Evolutionary conservation across 2,113 vertebrate species (phyloP).

Genomic region (Ibidorhyncha struthersii): DNA sequence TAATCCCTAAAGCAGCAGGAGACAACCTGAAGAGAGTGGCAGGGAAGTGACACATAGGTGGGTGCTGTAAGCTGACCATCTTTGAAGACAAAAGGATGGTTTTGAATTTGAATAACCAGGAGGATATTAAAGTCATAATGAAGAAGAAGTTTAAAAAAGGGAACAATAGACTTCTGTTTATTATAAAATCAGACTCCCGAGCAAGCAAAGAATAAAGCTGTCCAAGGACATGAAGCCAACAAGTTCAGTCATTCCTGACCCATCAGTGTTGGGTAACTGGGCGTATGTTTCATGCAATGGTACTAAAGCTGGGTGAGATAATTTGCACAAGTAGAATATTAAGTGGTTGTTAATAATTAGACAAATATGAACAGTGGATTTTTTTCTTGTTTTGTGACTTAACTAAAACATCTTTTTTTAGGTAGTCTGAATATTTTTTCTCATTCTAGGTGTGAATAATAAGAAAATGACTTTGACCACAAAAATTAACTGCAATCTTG

Average conservation of each 20-base stretch:
- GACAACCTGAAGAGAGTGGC: not conserved
- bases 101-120: not conserved
- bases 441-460: not conserved
- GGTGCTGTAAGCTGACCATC: not conserved
- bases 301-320: not conserved
- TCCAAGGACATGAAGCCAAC: not conserved
- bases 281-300: rapidly evolving
- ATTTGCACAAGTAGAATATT: not conserved
- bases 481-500: not conserved
- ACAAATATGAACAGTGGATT: not conserved
- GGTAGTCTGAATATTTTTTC: not conserved
- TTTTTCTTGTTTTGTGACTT: not conserved
- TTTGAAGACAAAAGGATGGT: not conserved
- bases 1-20: not conserved
- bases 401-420: not conserved
- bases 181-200: not conserved
- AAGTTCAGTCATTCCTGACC: not conserved
- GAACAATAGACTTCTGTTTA: not conserved
- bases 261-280: not conserved
- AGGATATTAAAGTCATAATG: not conserved
- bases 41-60: not conserved
- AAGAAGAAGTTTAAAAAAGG: not conserved
- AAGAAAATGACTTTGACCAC: not conserved
- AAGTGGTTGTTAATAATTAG: not conserved
- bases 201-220: not conserved